Conservation (phyloP, 2,888 invertebrate genomes). For the Blastobasis adustella region DNA sequence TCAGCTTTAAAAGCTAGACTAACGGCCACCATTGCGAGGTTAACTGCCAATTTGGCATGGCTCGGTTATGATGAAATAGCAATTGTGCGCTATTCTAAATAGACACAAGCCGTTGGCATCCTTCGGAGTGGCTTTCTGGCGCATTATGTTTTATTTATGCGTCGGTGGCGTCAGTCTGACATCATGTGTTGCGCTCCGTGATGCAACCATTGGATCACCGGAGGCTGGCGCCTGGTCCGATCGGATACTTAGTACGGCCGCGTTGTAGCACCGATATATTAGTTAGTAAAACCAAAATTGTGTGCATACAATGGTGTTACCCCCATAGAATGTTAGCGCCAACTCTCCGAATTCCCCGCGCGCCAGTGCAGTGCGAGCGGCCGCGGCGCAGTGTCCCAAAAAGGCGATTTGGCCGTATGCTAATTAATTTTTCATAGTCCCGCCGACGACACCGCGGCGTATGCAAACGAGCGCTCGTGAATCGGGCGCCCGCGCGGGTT, state of each 20-base stretch:
- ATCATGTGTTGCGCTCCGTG: slow-evolving; percentile 37
- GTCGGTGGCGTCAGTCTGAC: slow-evolving; percentile 28
- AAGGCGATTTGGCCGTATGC: slow-evolving; percentile 35
- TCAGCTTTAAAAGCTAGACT: slow-evolving; percentile 14
- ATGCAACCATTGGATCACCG: slow-evolving; percentile 44
- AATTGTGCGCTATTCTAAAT: slow-evolving; percentile 35
- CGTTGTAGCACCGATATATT: too few species aligned
- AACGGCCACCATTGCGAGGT: slow-evolving; percentile 21
- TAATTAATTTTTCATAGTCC: slow-evolving; percentile 57
- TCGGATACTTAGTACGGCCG: too few species aligned
- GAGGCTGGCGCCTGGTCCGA: slow-evolving; percentile 1
- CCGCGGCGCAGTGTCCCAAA: slow-evolving; percentile 19
- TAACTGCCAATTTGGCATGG: slow-evolving; percentile 40
- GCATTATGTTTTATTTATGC: slow-evolving; percentile 21
- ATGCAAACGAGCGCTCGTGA: slow-evolving; percentile 41
- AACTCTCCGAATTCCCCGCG: too few species aligned
- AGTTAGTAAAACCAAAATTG: too few species aligned
- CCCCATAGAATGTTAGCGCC: too few species aligned
- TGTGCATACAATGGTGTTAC: too few species aligned
- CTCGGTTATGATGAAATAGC: slow-evolving; percentile 31
- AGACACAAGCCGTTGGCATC: slow-evolving; percentile 35
- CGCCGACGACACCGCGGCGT: slow-evolving; percentile 36
- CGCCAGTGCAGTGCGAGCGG: background rate
- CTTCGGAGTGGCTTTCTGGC: slow-evolving; percentile 2
- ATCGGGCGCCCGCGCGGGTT: slow-evolving; percentile 33